phyloP scores from a whole-genome alignment of 1,140 invertebrate species.

The Zaprionus gabonicus region DNA sequence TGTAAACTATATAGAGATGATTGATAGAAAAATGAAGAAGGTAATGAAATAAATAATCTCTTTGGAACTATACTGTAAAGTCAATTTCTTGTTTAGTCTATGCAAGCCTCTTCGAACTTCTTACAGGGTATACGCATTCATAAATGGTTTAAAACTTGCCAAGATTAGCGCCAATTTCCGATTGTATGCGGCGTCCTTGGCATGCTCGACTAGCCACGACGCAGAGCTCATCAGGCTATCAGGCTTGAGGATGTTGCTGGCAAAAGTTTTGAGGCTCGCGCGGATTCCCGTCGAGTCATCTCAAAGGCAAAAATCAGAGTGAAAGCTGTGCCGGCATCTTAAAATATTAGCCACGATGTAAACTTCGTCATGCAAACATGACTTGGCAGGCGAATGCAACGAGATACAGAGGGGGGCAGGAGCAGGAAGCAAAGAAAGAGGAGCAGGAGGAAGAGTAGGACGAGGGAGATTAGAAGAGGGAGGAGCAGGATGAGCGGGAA shows the following conservation, averaged over 20 bases:
- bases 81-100: no score
- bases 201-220: not conserved
- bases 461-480: not conserved
- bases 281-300: constrained; percentile 24
- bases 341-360: constrained; percentile 59
- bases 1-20: no score
- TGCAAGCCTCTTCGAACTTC: not conserved
- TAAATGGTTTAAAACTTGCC: constrained; percentile 25
- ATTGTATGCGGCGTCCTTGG: constrained; percentile 8
- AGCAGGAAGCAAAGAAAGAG: not conserved
- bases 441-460: not conserved
- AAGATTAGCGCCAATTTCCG: constrained; percentile 65
- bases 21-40: no score
- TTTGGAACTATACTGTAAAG: no score
- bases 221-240: constrained; percentile 6
- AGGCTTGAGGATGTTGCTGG: not conserved
- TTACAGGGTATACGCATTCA: constrained; percentile 4
- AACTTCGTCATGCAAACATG: constrained; percentile 79
- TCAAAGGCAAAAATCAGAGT: constrained; percentile 28
- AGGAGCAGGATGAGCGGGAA: no score
- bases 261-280: constrained; percentile 15
- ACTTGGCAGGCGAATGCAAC: constrained; percentile 59
- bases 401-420: not conserved
- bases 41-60: no score
- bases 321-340: constrained; percentile 42